A percentile compares a stretch with the other conserved stretches of the same genome.
These are phyloP conservation scores for Cyprinella venusta DNA, from an alignment of 2,797 vertebrate genomes.

Conservation along the genomic window DNA sequence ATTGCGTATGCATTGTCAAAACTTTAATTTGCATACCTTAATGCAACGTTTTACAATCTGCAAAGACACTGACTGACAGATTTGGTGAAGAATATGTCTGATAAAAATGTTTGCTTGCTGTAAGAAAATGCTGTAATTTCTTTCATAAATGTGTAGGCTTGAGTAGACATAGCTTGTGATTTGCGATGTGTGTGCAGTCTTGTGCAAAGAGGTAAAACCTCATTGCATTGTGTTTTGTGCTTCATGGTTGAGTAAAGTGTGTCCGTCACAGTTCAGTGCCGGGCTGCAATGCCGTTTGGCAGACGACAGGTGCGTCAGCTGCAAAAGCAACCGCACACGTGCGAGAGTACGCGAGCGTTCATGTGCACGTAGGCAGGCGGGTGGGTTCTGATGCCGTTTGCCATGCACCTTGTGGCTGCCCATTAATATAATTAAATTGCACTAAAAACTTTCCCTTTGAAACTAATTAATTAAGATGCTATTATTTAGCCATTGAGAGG, in stretches of 20 bases:
- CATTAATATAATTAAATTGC: constrained; percentile 83
- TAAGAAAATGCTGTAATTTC: background rate
- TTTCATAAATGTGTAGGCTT: background rate
- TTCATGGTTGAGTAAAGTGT: constrained; percentile 9
- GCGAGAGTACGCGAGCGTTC: constrained; percentile 8
- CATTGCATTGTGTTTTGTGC: constrained; percentile 12
- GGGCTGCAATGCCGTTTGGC: constrained; percentile 31
- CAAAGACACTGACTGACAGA: background rate
- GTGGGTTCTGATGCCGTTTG: constrained; percentile 56
- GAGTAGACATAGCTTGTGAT: background rate
- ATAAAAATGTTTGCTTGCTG: background rate
- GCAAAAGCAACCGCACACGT: background rate
- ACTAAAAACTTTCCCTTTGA: constrained; percentile 82
- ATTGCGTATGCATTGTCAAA: background rate
- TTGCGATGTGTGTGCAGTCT: background rate
- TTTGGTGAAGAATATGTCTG: background rate
- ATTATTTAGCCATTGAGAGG: constrained; percentile 89
- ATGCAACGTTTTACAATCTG: background rate
- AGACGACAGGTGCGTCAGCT: constrained; percentile 36
- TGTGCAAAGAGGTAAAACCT: constrained; percentile 2
- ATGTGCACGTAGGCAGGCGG: constrained; percentile 59
- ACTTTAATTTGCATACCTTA: background rate
- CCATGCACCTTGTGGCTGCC: constrained; percentile 69
- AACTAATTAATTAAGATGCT: constrained; percentile 85
- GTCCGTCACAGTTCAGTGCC: constrained; percentile 23